phyloP scores from a whole-genome alignment of 2,888 invertebrate genomes.

The Pomacea canaliculata region DNA sequence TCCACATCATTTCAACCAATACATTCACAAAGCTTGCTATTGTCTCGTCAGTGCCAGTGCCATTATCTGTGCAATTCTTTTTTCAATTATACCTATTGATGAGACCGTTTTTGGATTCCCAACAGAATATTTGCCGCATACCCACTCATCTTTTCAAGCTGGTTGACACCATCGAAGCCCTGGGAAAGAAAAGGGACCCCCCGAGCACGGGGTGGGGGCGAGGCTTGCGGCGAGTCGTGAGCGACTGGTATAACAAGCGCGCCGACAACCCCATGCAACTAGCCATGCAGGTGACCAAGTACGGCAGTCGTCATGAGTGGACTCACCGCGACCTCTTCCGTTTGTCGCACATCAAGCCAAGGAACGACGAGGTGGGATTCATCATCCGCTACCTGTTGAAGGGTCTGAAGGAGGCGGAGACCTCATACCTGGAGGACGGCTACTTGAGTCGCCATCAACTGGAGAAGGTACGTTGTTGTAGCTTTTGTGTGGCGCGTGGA shows the following conservation, averaged over 20 bases:
- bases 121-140: constrained; percentile 74
- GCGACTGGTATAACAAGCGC: constrained; percentile 76
- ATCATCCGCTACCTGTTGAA: constrained; percentile 46
- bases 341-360: constrained; percentile 49
- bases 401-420: constrained; percentile 48
- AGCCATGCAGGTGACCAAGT: constrained; percentile 77
- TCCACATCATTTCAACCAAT: no score
- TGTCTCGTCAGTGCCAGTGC: no score
- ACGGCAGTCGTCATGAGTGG: constrained; percentile 78
- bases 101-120: no score
- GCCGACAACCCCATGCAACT: constrained; percentile 74
- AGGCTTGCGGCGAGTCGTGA: constrained; percentile 77
- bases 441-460: constrained; percentile 28
- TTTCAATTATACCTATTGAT: no score
- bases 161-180: constrained; percentile 74
- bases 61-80: no score
- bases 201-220: constrained; percentile 74
- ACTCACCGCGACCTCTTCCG: constrained; percentile 80
- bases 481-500: neutral
- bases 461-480: constrained; percentile 27
- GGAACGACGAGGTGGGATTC: constrained; percentile 37
- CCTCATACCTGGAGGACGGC: constrained; percentile 34
- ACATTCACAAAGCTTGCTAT: no score
- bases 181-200: constrained; percentile 56
- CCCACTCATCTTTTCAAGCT: constrained; percentile 79